Conservation (phyloP, 2,888 invertebrate genomes). For the Ophraella communa region DNA sequence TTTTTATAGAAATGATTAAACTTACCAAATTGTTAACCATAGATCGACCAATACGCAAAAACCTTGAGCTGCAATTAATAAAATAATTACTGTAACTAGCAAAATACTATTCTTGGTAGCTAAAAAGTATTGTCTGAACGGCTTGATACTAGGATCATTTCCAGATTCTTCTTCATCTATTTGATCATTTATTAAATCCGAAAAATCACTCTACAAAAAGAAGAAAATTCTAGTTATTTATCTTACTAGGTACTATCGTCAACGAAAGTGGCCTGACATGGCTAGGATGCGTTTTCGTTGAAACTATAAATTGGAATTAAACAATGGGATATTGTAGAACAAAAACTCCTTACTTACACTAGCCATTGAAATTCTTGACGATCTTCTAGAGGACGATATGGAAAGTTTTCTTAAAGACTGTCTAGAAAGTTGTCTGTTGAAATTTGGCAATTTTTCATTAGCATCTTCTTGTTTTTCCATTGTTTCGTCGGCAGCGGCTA, state of each 20-base stretch:
- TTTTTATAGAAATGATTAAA: no score
- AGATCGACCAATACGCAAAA: slow-evolving; percentile 50
- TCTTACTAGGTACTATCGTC: not conserved
- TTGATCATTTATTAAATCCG: not conserved
- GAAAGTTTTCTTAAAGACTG: no score
- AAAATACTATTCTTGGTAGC: slow-evolving; percentile 43
- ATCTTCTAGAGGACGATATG: not conserved
- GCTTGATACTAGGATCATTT: slow-evolving; percentile 32
- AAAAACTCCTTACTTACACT: not conserved
- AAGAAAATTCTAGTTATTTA: not conserved
- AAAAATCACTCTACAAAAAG: not conserved
- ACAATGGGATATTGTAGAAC: no score
- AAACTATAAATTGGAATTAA: no score
- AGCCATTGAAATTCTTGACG: not conserved
- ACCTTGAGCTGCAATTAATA: slow-evolving; percentile 48
- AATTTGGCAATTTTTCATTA: not conserved
- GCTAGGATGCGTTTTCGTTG: no score
- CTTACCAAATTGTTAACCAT: slow-evolving; percentile 54
- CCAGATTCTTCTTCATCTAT: slow-evolving; percentile 38
- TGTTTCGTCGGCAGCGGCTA: slow-evolving; percentile 16
- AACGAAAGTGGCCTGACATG: no score
- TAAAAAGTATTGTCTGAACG: slow-evolving; percentile 48
- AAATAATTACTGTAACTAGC: slow-evolving; percentile 36
- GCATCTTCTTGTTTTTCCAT: not conserved
- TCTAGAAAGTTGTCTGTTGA: not conserved